Percentiles rank a stretch among this genome's conserved stretches.
Evolutionary conservation across 35 echinoderm and acorn worm genomes (phyloP).

Genomic region (Ophioderma brevispina): DNA sequence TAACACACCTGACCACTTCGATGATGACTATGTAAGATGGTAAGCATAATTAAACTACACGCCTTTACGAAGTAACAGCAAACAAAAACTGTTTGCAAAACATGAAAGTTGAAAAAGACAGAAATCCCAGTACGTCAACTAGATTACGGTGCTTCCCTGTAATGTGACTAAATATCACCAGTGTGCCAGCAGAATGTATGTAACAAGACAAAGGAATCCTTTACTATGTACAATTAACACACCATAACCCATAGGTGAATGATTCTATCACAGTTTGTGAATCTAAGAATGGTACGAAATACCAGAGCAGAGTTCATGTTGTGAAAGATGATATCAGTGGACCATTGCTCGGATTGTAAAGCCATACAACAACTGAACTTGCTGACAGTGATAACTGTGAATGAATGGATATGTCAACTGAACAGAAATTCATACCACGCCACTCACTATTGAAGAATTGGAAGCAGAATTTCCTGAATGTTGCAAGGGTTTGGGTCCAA

Average conservation of each 20-base stretch:
- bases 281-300: constrained; percentile 67
- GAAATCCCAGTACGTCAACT: no score
- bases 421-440: not conserved
- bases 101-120: no score
- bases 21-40: no score
- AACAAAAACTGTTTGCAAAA: no score
- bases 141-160: no score
- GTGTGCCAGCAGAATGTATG: not conserved
- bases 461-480: constrained; percentile 37
- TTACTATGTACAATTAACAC: constrained; percentile 73
- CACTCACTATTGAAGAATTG: constrained; percentile 7
- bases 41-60: no score
- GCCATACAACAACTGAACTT: constrained; percentile 65
- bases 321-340: constrained; percentile 25
- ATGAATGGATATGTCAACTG: constrained; percentile 12
- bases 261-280: constrained; percentile 50
- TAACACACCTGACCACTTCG: no score
- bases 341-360: constrained; percentile 48
- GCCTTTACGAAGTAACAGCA: no score
- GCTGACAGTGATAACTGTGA: constrained; percentile 44
- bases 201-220: not conserved
- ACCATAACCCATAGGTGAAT: constrained; percentile 29
- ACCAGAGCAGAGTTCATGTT: constrained; percentile 49
- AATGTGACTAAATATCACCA: no score
- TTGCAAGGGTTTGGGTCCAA: constrained; percentile 58